Conservation (phyloP, 2,797 vertebrate genomes). For the Lepilemur ruficaudatus region DNA sequence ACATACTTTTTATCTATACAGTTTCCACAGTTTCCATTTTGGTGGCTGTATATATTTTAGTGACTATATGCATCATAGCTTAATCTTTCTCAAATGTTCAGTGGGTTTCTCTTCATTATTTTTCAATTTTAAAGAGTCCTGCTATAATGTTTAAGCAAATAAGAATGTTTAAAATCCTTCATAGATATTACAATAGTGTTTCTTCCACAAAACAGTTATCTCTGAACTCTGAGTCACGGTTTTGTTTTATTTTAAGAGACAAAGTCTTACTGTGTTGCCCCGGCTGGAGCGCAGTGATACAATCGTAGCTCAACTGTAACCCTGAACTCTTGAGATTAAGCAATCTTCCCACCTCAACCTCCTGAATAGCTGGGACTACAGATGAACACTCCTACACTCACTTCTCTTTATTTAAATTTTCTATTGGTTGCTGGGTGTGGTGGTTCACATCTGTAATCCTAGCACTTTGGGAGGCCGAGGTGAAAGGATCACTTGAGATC, state of each 20-base stretch:
- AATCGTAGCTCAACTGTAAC: not conserved
- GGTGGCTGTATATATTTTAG: not conserved
- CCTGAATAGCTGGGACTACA: not conserved
- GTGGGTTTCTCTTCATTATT: not conserved
- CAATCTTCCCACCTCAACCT: too few relatives aligned
- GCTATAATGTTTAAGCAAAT: slow-evolving; percentile 1
- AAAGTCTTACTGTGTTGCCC: not conserved
- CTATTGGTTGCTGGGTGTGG: not conserved
- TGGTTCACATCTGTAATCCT: not conserved
- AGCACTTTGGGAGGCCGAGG: not conserved
- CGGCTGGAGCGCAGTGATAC: not conserved
- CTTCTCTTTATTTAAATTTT: not conserved
- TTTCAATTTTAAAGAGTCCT: not conserved
- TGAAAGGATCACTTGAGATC: not conserved
- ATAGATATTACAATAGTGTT: not conserved
- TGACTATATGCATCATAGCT: not conserved
- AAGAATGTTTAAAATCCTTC: slow-evolving; percentile 21
- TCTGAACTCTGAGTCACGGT: not conserved
- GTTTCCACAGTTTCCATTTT: not conserved
- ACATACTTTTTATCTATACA: not conserved
- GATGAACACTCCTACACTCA: not conserved
- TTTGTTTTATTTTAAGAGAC: not conserved
- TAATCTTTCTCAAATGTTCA: slow-evolving; percentile 37
- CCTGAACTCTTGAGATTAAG: not conserved
- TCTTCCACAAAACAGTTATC: not conserved